Evolutionary conservation across 1,140 invertebrate genomes (phyloP), one percentile per base, ranked within the genome.

Genomic region (Sminthurides bifidus): DNA sequence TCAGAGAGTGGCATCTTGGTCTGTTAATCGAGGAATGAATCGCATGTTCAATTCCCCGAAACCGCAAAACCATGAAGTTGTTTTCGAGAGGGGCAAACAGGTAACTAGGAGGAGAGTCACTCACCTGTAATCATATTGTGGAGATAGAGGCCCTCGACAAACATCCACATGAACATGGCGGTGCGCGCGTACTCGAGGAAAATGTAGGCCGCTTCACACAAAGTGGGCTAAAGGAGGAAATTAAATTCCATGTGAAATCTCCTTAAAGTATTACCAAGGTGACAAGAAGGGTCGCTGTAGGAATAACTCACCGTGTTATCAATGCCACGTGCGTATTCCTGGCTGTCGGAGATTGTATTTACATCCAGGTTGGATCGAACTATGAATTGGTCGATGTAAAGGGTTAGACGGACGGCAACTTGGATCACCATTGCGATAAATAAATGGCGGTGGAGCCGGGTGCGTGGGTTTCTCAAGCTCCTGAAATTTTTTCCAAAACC

Each of bases 91-190:
- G n/a, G n/a, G n/a, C n/a, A n/a, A n/a, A n/a, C n/a, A n/a, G n/a
- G n/a, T n/a, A n/a, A n/a, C n/a, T n/a, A n/a, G n/a, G n/a, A n/a
- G n/a, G n/a, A n/a, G n/a, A n/a, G n/a, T n/a, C 17, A 54, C 61
- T 68, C 59, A 76, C 75, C 77, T 27, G 87, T 84, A 15, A 86
- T 80, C 70, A 87, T 81, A 66, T 88, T 91, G 68, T 93, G 85
- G 19, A 93, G 72, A 67, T 89, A 89, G 17, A 90, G 72, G 1
- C 90, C 89, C 68, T 92, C 89, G 27, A 92, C 82, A 65, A 92
- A 90, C 88, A 92, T 92, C 89, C 89, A 93, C 80, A 86, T 85
- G 66, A 92, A 92, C 79, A 89, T 89, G 0, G 86, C 85, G 0
- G 87, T 88, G 57, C 83, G 80, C 0, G 85, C 81, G 68, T 92